phyloP scores from a whole-genome alignment of 1,140 invertebrate species.

The Campoletis sonorensis region DNA sequence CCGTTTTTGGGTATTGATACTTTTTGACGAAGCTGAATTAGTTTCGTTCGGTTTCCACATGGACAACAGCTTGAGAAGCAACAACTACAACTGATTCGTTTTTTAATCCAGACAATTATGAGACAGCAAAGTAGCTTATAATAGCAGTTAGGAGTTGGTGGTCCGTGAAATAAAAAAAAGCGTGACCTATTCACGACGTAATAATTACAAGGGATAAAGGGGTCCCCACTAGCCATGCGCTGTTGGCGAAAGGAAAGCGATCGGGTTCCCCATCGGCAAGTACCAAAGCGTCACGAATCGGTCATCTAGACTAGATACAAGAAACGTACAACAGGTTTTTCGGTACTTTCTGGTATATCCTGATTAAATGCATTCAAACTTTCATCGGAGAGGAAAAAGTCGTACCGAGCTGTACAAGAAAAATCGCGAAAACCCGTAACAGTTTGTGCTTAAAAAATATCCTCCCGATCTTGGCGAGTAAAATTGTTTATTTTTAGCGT shows the following conservation, averaged over 20 bases:
- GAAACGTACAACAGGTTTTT: conserved; percentile 23
- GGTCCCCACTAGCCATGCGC: not conserved
- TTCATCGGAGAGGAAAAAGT: conserved; percentile 10
- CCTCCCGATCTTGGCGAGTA: not conserved
- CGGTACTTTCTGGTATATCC: conserved; percentile 8
- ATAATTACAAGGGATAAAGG: not conserved
- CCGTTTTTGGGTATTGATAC: no score
- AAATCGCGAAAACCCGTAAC: not conserved
- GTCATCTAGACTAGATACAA: conserved; percentile 24
- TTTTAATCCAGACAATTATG: not conserved
- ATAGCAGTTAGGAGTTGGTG: not conserved
- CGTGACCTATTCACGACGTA: conserved; percentile 31
- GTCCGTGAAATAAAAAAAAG: conserved; percentile 26
- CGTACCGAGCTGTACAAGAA: not conserved
- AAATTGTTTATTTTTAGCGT: not conserved
- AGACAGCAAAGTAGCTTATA: conserved; percentile 6
- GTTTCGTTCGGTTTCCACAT: no score
- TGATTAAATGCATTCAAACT: conserved; percentile 9
- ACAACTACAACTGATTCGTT: not conserved
- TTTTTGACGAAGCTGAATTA: no score
- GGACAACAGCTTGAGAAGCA: no score
- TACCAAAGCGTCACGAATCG: conserved; percentile 26
- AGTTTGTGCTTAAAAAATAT: not conserved
- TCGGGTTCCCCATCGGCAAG: conserved; percentile 11
- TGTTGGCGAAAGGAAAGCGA: conserved; percentile 26